Base-by-base conservation (phyloP, 2,888 invertebrate species). In the Eueremaeus valkanovi region DNA sequence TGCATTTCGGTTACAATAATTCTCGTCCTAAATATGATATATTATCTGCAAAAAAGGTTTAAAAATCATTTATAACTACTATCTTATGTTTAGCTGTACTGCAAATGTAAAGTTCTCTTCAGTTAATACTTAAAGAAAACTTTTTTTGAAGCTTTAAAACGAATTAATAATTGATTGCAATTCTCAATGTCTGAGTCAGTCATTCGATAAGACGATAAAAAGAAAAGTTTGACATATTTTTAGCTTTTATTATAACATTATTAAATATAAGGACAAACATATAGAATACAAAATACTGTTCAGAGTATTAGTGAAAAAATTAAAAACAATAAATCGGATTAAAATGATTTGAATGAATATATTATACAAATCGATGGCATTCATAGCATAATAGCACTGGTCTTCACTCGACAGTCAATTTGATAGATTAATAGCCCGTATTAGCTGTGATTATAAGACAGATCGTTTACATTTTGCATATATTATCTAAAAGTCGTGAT, bases 271-370 rank as follows among this genome's bases (percentile, higher is more conserved):
- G 13, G 40, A 3, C 33, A 27, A 70, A 36, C 70, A 70, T 27
- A 29, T 42, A 27, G n/a, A 58, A 8, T 29, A n/a, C 9, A 36
- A 66, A 66, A n/a, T n/a, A n/a, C n/a, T 36, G 63, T 40, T 36
- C 16, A 11, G 11, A 29, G 36, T 42, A 45, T 36, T 42, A 45
- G 45, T n/a, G 16, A 42, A 70, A 70, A 61, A 31, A 18, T 6
- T 42, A 21, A 70, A 66, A 36, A 70, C 70, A 70, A 70, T 70
- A 70, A 70, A 70, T 70, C 70, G 70, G 70, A 70, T 70, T 70
- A 70, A 16, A 70, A n/a, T 63, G n/a, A 58, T 27, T 16, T 61
- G 27, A 27, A 55, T 63, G 29, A 16, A 2, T n/a, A 21, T 36
- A 66, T 58, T 58, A n/a, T 31, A 31, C 29, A 31, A 31, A 16